Conservation (phyloP, 2,797 vertebrate genomes). For the Rhodeus uyekii region DNA sequence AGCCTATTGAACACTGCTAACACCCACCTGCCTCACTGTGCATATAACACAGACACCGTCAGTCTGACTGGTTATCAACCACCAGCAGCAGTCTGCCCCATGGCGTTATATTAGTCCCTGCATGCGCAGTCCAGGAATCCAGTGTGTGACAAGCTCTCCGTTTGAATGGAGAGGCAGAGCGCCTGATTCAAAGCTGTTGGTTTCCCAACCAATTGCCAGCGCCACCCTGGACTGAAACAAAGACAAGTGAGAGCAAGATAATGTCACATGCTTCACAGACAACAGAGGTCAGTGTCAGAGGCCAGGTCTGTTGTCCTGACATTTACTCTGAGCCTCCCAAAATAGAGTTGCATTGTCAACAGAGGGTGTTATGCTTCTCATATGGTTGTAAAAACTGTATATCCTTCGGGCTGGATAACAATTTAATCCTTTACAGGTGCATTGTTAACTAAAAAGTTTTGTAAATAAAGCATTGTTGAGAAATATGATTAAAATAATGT, state of each 20-base stretch:
- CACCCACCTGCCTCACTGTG: slow-evolving; percentile 42
- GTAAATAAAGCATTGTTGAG: neutral
- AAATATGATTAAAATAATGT: neutral
- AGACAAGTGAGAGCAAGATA: slow-evolving; percentile 38
- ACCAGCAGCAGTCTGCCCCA: slow-evolving; percentile 53
- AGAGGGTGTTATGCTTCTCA: slow-evolving; percentile 44
- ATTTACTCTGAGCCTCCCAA: slow-evolving; percentile 50
- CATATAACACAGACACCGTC: slow-evolving; percentile 45
- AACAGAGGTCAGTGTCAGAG: slow-evolving; percentile 39
- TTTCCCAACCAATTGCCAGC: neutral
- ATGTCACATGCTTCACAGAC: slow-evolving; percentile 23
- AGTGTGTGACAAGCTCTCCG: slow-evolving; percentile 26
- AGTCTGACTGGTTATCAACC: slow-evolving; percentile 55
- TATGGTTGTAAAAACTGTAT: neutral
- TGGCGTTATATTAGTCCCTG: slow-evolving; percentile 42
- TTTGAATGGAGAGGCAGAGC: slow-evolving; percentile 33
- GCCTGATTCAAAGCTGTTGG: slow-evolving; percentile 14
- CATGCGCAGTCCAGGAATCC: slow-evolving; percentile 1
- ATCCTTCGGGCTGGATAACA: neutral
- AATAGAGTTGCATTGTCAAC: slow-evolving; percentile 47
- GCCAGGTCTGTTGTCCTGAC: slow-evolving; percentile 37
- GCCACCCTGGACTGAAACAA: slow-evolving; percentile 23
- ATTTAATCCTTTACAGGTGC: neutral
- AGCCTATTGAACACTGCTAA: slow-evolving; percentile 46
- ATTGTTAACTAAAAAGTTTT: neutral